Evolutionary conservation across 2,888 invertebrate species (phyloP).

Genomic region (Marronus borbonicus): DNA sequence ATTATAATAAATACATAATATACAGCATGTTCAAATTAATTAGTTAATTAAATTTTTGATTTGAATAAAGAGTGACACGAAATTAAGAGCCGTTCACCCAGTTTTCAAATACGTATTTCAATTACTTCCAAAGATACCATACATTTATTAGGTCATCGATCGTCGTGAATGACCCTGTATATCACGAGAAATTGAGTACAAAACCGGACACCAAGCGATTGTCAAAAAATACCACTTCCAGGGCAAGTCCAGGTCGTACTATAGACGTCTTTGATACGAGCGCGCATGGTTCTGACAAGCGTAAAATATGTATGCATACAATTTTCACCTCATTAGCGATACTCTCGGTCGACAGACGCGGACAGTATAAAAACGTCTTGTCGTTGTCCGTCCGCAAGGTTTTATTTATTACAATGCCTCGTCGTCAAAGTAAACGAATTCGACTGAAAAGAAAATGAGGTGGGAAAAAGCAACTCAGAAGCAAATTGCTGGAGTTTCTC

Average conservation of each 20-base stretch:
- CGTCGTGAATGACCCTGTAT: no score
- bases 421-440: constrained; percentile 16
- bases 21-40: no score
- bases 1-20: no score
- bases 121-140: no score
- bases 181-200: no score
- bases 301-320: constrained; percentile 37
- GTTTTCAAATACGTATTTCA: no score
- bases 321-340: constrained; percentile 36
- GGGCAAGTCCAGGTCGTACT: not conserved
- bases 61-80: no score
- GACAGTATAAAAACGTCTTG: constrained; percentile 30
- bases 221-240: not conserved
- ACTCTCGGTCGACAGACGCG: constrained; percentile 17
- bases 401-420: constrained; percentile 7
- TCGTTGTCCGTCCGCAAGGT: not conserved
- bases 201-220: no score
- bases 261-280: not conserved
- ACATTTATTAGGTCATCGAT: no score
- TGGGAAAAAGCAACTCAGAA: constrained; percentile 14
- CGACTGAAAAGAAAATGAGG: constrained; percentile 22
- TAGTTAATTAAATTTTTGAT: no score
- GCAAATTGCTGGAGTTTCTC: not conserved
- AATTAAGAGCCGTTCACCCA: no score
- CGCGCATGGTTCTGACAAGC: constrained; percentile 18